These are phyloP conservation scores for Clupea harengus DNA, from an alignment of 2,113 vertebrate species.

Conservation along the genomic window DNA sequence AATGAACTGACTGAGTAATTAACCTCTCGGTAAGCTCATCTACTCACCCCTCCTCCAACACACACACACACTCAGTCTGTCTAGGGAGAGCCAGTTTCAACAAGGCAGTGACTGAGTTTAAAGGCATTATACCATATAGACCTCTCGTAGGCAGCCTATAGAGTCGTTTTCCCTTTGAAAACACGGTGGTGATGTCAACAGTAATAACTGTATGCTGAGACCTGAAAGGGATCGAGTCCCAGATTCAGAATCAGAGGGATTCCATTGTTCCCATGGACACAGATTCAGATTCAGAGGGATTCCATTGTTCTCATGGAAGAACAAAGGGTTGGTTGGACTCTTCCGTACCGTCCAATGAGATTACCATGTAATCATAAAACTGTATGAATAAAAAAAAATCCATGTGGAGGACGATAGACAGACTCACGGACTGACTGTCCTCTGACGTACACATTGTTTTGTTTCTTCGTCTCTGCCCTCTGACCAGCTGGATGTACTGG, in stretches of 20 bases:
- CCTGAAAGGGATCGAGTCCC: background rate
- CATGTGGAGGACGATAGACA: background rate
- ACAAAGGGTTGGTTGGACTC: too few relatives aligned
- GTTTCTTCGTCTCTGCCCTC: background rate
- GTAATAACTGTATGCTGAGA: background rate
- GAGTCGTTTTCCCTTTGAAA: background rate
- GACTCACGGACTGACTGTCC: background rate
- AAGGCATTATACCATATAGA: background rate
- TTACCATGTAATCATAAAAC: background rate
- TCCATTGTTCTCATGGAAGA: too few relatives aligned
- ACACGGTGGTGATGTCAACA: background rate
- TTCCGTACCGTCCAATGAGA: too few relatives aligned
- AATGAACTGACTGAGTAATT: conserved; percentile 5
- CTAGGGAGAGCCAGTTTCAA: background rate
- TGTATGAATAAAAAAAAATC: background rate
- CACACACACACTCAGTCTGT: background rate
- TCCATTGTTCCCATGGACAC: too few relatives aligned
- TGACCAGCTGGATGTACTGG: conserved; percentile 86
- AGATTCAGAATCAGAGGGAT: background rate
- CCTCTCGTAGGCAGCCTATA: background rate
- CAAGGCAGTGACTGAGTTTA: background rate
- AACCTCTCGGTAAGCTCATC: background rate
- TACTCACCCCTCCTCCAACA: background rate
- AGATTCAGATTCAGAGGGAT: background rate
- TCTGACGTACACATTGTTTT: background rate